These are phyloP conservation scores for Stichopus chloronotus DNA, from an alignment of 35 echinoderm and acorn worm genomes.

Conservation along the genomic window DNA sequence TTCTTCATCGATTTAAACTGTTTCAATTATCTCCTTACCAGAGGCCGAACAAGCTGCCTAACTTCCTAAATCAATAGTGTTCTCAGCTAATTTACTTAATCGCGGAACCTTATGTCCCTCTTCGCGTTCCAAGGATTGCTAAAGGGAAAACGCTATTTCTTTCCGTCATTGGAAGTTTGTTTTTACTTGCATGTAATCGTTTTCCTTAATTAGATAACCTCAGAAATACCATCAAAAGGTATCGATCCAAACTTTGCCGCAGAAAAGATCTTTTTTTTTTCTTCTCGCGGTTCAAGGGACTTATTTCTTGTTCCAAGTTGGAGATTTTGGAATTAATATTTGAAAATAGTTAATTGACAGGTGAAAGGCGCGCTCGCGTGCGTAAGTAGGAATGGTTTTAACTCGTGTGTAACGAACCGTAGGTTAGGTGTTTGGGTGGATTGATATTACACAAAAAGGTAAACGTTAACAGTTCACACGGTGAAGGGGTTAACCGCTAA, in stretches of 20 bases:
- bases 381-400: slow-evolving; percentile 41
- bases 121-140: slow-evolving; percentile 45
- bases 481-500: slow-evolving; percentile 27
- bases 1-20: slow-evolving; percentile 62
- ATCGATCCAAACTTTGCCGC: slow-evolving; percentile 57
- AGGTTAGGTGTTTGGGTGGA: slow-evolving; percentile 5
- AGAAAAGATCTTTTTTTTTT: slow-evolving; percentile 58
- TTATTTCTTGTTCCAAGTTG: slow-evolving; percentile 34
- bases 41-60: slow-evolving; percentile 61
- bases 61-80: slow-evolving; percentile 62
- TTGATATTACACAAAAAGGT: background rate
- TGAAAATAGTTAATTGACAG: slow-evolving; percentile 64
- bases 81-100: slow-evolving; percentile 65
- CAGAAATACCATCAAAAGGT: slow-evolving; percentile 66
- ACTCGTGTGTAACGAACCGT: slow-evolving; percentile 25
- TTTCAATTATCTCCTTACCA: slow-evolving; percentile 55
- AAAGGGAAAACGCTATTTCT: slow-evolving; percentile 48
- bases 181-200: slow-evolving; percentile 58
- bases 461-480: slow-evolving; percentile 19
- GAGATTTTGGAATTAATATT: slow-evolving; percentile 55
- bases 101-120: slow-evolving; percentile 32
- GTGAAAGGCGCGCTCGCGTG: slow-evolving; percentile 46
- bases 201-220: slow-evolving; percentile 68
- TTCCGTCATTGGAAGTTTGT: slow-evolving; percentile 43
- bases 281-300: slow-evolving; percentile 40